Conservation (phyloP, 2,113 vertebrate species). For the Calypte anna region DNA sequence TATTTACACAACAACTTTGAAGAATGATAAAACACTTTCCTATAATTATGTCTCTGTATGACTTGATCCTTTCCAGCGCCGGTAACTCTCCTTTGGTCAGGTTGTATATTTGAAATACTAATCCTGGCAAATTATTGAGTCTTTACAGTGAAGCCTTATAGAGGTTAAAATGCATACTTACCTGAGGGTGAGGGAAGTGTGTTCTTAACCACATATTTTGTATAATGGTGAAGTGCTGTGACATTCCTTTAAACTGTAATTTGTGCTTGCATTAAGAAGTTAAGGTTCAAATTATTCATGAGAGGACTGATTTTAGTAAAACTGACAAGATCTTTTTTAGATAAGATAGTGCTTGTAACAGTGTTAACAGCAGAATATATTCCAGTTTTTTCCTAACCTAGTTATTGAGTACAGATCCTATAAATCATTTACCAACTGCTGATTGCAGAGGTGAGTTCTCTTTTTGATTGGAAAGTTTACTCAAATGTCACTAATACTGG, state of each 20-base stretch:
- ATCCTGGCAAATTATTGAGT: not conserved
- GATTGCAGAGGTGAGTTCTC: not conserved
- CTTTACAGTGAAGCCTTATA: not conserved
- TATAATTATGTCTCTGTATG: not conserved
- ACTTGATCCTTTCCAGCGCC: not conserved
- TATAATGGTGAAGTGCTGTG: not conserved
- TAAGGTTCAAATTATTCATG: not conserved
- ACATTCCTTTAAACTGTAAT: not conserved
- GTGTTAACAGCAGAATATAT: not conserved
- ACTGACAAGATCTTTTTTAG: not conserved
- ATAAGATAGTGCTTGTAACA: not conserved
- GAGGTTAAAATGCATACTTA: not conserved
- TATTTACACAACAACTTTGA: not conserved
- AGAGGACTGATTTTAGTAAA: not conserved
- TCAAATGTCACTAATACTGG: not conserved
- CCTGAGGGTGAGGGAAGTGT: not conserved
- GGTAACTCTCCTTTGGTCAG: not conserved
- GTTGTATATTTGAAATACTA: not conserved
- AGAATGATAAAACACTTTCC: not conserved
- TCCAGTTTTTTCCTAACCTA: not conserved
- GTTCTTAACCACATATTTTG: not conserved
- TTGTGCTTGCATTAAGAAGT: not conserved
- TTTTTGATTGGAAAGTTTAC: not conserved
- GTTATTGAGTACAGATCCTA: not conserved
- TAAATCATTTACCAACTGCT: slow-evolving; percentile 11